A percentile compares a stretch with the other conserved stretches of the same genome.
Conservation (phyloP, 2,888 invertebrate species). For the Andricus quercusramuli region DNA sequence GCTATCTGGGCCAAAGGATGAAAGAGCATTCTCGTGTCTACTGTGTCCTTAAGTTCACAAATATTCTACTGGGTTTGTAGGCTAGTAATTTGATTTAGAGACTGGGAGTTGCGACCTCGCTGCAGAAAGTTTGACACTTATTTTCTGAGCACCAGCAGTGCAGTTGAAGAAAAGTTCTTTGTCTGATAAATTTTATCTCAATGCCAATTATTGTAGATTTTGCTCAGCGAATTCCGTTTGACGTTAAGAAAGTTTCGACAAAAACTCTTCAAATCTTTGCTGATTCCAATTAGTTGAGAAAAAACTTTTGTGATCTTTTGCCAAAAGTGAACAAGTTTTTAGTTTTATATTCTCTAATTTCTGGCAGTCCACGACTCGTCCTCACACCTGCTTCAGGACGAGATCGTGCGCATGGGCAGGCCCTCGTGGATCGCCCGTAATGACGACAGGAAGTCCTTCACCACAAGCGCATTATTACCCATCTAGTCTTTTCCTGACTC, state of each 20-base stretch:
- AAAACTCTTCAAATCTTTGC: not conserved
- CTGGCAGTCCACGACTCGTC: too few species aligned
- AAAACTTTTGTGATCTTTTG: not conserved
- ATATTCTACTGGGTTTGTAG: conserved; percentile 6
- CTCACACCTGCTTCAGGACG: too few species aligned
- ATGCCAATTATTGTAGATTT: conserved; percentile 16
- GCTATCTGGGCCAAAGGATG: conserved; percentile 14
- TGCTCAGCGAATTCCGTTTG: not conserved
- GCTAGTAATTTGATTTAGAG: conserved; percentile 28
- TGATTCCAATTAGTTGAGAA: not conserved
- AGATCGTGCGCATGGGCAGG: too few species aligned
- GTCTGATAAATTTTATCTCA: conserved; percentile 3
- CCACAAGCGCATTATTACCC: too few species aligned
- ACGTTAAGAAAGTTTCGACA: not conserved
- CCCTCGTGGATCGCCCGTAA: too few species aligned
- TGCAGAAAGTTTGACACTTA: not conserved
- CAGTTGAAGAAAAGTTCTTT: not conserved
- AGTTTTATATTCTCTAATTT: too few species aligned
- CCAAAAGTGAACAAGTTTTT: too few species aligned
- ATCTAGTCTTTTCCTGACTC: too few species aligned
- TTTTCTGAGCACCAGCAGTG: not conserved
- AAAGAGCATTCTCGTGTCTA: conserved; percentile 32
- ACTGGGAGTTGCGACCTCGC: not conserved
- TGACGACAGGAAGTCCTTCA: too few species aligned
- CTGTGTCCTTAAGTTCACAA: conserved; percentile 28